Evolutionary conservation across 2,888 invertebrate species (phyloP), one percentile per base, ranked within the genome.

Genomic region (Ectropis crepuscularia): DNA sequence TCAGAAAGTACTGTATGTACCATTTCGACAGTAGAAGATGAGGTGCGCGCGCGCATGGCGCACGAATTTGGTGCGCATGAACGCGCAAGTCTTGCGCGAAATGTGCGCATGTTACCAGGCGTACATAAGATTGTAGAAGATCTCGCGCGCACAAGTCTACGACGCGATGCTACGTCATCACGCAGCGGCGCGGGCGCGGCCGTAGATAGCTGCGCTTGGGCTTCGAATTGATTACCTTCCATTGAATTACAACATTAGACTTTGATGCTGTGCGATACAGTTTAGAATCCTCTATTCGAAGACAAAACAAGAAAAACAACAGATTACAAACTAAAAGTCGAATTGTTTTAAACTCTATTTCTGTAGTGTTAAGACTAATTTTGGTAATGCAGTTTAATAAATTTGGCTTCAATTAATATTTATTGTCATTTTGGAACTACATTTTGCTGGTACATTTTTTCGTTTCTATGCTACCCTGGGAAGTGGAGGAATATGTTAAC

Each of bases 71-170:
- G 77, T 88, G 90, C 90, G 90, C 90, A 85, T 84, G 83, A 83
- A 80, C 81, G 84, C 84, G 84, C 83, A 82, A 65, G 84, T 86
- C 87, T 90, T 92, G 92, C 92, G 92, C 92, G 90, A 91, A 90
- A 86, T 85, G 91, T 92, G 92, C 92, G 91, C 92, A 86, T 86
- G 77, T 77, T 88, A 90, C 89, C 76, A 90, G 89, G 90, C 76
- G 73, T 69, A 46, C 82, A 88, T 82, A 74, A 76, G 60, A 16
- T 55, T 41, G 42, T 62, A 69, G 74, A 77, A 75, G 66, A 53
- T 69, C 16, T 10, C 42, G 48, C 51, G 59, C 54, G 46, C 48
- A 43, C 46, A 59, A 50, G 46, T 46, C 57, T 50, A 46, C 53
- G 58, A 39, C 11, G 11, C 61, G 68, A 28, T 41, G 53, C 63